Evolutionary conservation across 2,888 invertebrate species (phyloP), one percentile per base, ranked within the genome.

Genomic region (Agapetus fuscipes): DNA sequence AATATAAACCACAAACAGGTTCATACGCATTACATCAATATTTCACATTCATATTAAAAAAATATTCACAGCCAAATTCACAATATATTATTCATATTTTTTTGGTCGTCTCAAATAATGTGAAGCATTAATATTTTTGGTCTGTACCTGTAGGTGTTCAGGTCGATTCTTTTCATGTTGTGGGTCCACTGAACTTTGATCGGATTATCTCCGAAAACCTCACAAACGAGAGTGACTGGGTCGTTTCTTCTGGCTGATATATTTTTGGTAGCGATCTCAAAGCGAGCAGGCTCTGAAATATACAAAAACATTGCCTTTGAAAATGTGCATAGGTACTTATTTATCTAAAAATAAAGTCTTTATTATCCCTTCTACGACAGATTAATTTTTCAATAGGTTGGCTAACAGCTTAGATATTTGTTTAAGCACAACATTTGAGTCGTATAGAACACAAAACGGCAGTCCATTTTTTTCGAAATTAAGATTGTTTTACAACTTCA

Each of bases 201-300:
- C 2, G 89, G 90, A 45, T 80, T 75, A 59, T 90, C 89, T 0
- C 89, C 89, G 44, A 81, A 76, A 3, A 86, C 85, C 49, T 80
- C 78, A 56, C 90, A 90, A 49, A 76, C 71, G 43, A 90, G 64
- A 6, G 75, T 73, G 13, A 80, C 79, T 15, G 80, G 76, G 48
- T 80, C 78, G 10, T 83, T 81, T 15, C 84, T 72, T 48, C 81
- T 75, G 2, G 83, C 83, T 4, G 84, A 82, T 55, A 85, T 76
- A 59, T 88, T 88, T 50, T 78, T 77, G 2, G 80, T 76, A 2
- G 80, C 73, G 50, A 73, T 74, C 57, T 83, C 83, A 54, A 85
- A 85, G 52, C 83, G 76, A 1, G 83, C 83, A 1, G 85, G 85
- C 53, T 84, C 85, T 85, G 57, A 3, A 43, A 16, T 32, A 34